These are phyloP conservation scores for Scytalopus superciliaris DNA, from an alignment of 2,113 vertebrate genomes.

Conservation along the genomic window DNA sequence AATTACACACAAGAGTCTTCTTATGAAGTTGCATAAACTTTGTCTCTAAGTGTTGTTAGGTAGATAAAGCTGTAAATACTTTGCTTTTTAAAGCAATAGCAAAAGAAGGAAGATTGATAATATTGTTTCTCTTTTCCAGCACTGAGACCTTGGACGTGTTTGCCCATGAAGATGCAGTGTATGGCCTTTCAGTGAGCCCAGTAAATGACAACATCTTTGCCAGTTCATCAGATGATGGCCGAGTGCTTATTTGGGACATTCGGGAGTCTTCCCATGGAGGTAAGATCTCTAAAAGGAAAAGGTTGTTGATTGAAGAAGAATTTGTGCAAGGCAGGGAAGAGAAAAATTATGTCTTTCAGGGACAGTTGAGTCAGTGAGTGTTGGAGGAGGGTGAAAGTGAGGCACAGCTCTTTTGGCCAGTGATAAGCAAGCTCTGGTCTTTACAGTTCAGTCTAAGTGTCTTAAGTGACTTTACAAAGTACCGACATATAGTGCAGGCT, in stretches of 20 bases:
- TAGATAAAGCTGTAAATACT: neutral
- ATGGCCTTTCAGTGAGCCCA: conserved; percentile 95
- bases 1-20: neutral
- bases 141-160: conserved; percentile 96
- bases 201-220: conserved; percentile 98
- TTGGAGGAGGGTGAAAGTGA: neutral
- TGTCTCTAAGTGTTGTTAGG: neutral
- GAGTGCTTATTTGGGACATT: conserved; percentile 99
- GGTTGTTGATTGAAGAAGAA: neutral
- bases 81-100: neutral
- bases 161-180: conserved; percentile 97
- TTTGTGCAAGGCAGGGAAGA: neutral
- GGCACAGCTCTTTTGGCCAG: neutral
- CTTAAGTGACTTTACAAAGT: neutral
- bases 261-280: conserved; percentile 94
- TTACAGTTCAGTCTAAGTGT: neutral
- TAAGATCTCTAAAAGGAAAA: conserved; percentile 49
- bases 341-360: neutral
- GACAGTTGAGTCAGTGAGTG: accelerated
- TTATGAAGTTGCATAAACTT: neutral
- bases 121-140: conserved; percentile 67
- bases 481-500: neutral
- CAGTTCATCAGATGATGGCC: conserved; percentile 95
- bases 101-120: neutral
- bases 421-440: neutral